Evolutionary conservation across 1,140 invertebrate genomes (phyloP), one percentile per base, ranked within the genome.

Genomic region (Ceratina australensis): DNA sequence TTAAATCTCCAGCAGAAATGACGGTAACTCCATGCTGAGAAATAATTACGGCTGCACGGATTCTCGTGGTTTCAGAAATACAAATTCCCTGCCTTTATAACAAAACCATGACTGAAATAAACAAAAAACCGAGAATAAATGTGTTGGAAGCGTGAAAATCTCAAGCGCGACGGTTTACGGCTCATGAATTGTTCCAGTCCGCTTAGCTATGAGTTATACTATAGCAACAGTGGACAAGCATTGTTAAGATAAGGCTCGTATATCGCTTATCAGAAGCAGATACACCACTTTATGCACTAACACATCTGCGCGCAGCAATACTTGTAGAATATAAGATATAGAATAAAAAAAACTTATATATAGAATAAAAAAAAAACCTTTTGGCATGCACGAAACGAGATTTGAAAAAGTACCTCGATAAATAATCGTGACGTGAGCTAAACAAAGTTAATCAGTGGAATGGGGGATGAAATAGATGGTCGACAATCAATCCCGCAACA

Each of bases 401-500:
- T 42, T 54, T 16, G 1, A 54, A n/a, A 54, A 54, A 54, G 4
- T 54, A n/a, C 16, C n/a, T 54, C 52, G n/a, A n/a, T 54, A 54
- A 54, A 54, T 10, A n/a, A 52, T 3, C 24, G 18, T n/a, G 3
- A 13, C 13, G 16, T n/a, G n/a, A n/a, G n/a, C 52, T 12, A 33
- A 65, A 59, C 10, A 15, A 33, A 57, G 54, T 50, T 33, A 65
- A 71, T 16, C n/a, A 2, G 16, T n/a, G 60, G 33, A 42, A 42
- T 42, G 33, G 33, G 28, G 33, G 33, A 42, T 42, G 76, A 73
- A 78, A 73, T 60, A 61, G 12, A 79, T 74, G 60, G 52, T 8
- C 16, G 68, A 54, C 61, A 52, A 79, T 79, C 63, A 66, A 73
- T 74, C 42, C 47, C 15, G 47, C 61, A 49, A 57, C 71, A 60